A percentile compares a stretch with the other conserved stretches of the same genome.
Conservation (phyloP, 1,140 invertebrate species). For the Cherax destructor region DNA sequence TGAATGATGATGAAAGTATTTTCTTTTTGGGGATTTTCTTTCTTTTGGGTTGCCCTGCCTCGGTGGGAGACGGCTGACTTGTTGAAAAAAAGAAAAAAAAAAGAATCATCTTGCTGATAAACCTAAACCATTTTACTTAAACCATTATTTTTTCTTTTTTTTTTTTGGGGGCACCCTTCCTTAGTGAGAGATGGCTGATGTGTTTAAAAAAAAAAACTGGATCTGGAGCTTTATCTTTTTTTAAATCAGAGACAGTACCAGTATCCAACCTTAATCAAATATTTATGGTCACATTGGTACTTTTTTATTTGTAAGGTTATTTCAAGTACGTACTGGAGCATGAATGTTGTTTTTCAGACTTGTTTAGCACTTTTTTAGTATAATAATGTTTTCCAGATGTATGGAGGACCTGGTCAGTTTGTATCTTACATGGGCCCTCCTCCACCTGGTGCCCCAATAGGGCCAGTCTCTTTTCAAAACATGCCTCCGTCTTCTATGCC, state of each 20-base stretch:
- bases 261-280: too few relatives aligned
- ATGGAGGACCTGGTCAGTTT: conserved; percentile 45
- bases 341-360: not conserved
- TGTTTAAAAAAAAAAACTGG: too few relatives aligned
- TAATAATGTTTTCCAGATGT: conserved; percentile 24
- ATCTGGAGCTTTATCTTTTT: not conserved
- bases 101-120: too few relatives aligned
- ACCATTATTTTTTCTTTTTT: too few relatives aligned
- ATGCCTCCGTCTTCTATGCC: conserved; percentile 50
- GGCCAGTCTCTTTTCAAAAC: conserved; percentile 31
- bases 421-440: conserved; percentile 49
- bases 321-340: not conserved
- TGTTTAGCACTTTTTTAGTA: too few relatives aligned
- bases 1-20: too few relatives aligned
- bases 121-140: too few relatives aligned
- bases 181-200: not conserved
- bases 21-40: too few relatives aligned
- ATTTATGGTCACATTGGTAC: not conserved
- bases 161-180: too few relatives aligned
- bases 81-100: too few relatives aligned
- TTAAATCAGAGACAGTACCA: not conserved
- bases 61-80: too few relatives aligned
- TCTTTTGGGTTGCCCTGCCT: too few relatives aligned
- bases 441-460: conserved; percentile 22
- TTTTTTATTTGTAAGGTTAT: not conserved